These are phyloP conservation scores for Dolichotis patagonum DNA, from an alignment of 2,113 vertebrate genomes.

Conservation along the genomic window DNA sequence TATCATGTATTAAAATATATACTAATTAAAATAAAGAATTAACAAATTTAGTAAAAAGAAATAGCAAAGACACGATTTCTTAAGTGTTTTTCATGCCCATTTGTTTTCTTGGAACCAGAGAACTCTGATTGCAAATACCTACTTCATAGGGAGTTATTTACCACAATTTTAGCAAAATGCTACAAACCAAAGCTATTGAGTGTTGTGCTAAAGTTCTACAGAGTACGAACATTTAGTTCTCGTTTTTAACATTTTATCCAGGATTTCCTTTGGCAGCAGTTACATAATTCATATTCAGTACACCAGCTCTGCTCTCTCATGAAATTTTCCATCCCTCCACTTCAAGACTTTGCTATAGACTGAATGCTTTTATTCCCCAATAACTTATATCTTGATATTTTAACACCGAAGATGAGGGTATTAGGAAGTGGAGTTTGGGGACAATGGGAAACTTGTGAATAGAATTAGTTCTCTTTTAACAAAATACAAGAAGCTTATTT, in stretches of 20 bases:
- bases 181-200: constrained; percentile 13
- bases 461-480: neutral
- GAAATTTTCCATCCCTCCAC: neutral
- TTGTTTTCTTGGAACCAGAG: neutral
- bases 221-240: constrained; percentile 34
- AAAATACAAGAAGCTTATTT: neutral
- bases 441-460: neutral
- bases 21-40: neutral
- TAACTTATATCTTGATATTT: neutral
- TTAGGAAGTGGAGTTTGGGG: neutral
- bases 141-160: constrained; percentile 27
- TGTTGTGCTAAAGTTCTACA: neutral
- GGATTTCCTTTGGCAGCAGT: constrained; percentile 31
- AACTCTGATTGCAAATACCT: constrained; percentile 16
- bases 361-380: neutral
- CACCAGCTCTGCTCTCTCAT: neutral
- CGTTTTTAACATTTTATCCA: neutral
- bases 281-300: constrained; percentile 34
- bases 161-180: neutral
- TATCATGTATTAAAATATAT: neutral
- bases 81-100: neutral
- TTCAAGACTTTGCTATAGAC: neutral
- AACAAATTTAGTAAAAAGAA: neutral
- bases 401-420: neutral
- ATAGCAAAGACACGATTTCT: neutral